Percentiles rank a stretch among this genome's conserved stretches.
Evolutionary conservation across 2,113 vertebrate species (phyloP).

Genomic region (Alligator sinensis): DNA sequence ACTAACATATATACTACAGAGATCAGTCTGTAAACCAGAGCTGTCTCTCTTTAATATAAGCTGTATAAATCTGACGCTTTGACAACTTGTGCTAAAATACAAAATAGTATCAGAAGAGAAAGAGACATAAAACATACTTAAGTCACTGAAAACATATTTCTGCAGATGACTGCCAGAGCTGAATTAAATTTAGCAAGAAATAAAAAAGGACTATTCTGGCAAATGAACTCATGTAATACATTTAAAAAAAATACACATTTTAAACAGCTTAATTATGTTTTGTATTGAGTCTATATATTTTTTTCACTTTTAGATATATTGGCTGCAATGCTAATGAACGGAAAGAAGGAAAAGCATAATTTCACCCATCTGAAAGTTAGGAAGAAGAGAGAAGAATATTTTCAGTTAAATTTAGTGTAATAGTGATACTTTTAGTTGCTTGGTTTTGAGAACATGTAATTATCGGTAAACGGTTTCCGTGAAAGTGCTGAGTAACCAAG

Average conservation of each 20-base stretch:
- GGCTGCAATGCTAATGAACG: neutral
- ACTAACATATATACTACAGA: neutral
- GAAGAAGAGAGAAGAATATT: neutral
- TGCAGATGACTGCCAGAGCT: conserved; percentile 28
- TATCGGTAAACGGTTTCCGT: conserved; percentile 36
- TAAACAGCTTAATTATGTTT: conserved; percentile 1
- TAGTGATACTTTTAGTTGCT: conserved; percentile 25
- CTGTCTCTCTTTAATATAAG: neutral
- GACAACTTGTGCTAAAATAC: conserved; percentile 36
- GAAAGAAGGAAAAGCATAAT: neutral
- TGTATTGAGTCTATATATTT: neutral
- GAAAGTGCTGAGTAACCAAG: conserved; percentile 56
- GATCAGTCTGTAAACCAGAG: conserved; percentile 4
- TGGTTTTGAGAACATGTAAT: neutral
- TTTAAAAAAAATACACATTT: neutral
- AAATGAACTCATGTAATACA: conserved; percentile 18
- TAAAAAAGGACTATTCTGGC: neutral
- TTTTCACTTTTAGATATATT: neutral
- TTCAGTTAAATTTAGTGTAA: conserved; percentile 45
- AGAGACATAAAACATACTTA: neutral
- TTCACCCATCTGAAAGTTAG: neutral
- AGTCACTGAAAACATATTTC: conserved; percentile 9
- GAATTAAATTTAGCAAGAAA: conserved; percentile 10
- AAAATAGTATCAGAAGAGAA: neutral
- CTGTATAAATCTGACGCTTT: conserved; percentile 23